Percentiles rank a stretch among this genome's conserved stretches.
Evolutionary conservation across 2,113 vertebrate species (phyloP).

Genomic region (Pitta sordida): DNA sequence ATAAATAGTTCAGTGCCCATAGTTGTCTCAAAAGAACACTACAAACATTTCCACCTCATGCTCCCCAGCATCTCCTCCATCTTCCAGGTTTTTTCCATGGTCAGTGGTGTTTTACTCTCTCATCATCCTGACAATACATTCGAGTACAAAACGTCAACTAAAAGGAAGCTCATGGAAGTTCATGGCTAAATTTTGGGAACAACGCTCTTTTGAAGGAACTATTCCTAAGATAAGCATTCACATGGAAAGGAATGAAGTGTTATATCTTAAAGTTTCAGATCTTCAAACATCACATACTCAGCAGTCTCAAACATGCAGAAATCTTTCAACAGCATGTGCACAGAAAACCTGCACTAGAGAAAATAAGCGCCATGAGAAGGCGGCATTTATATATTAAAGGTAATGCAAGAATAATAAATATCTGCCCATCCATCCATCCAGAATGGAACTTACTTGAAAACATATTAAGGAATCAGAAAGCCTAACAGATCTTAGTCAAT

Average conservation of each 20-base stretch:
- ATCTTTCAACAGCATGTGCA: not conserved
- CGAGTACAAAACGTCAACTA: not conserved
- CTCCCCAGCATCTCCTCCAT: not conserved
- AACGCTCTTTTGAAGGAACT: not conserved
- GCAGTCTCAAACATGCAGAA: not conserved
- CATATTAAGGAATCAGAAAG: not conserved
- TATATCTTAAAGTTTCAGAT: not conserved
- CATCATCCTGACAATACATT: not conserved
- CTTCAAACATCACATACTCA: not conserved
- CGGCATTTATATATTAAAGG: not conserved
- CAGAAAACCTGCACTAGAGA: not conserved
- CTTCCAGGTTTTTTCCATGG: not conserved
- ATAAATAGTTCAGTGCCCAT: not conserved
- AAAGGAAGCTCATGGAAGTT: not conserved
- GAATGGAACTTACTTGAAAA: constrained; percentile 3
- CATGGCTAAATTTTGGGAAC: not conserved
- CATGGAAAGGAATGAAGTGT: not conserved
- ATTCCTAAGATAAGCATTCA: not conserved
- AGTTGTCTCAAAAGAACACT: rapidly evolving
- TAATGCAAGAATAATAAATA: not conserved
- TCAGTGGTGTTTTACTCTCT: not conserved
- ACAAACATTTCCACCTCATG: not conserved
- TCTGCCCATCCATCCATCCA: not conserved
- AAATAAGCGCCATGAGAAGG: not conserved
- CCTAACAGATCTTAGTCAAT: constrained; percentile 9